Evolutionary conservation across 2,113 vertebrate genomes (phyloP).

Genomic region (Stomatorhinus ivindoensis): DNA sequence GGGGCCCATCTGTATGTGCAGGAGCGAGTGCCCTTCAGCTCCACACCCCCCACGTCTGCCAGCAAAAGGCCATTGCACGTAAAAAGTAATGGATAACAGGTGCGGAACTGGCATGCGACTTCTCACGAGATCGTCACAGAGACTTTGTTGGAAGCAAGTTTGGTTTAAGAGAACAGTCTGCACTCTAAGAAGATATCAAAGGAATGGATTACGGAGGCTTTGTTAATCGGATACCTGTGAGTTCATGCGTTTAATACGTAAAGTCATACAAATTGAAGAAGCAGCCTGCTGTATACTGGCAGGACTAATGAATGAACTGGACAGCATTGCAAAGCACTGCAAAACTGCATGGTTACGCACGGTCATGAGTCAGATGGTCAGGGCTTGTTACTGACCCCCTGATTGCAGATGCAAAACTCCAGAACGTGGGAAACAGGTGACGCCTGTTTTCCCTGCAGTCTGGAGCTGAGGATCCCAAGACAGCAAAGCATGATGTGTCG

Average conservation of each 20-base stretch:
- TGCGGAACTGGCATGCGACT: not conserved
- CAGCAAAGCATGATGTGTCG: not conserved
- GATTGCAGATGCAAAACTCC: not conserved
- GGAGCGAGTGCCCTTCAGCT: not conserved
- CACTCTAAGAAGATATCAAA: conserved; percentile 1
- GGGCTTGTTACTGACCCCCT: not conserved
- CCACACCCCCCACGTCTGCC: not conserved
- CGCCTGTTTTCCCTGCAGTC: not conserved
- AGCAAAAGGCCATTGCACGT: not conserved
- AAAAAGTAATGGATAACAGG: not conserved
- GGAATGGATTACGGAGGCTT: not conserved
- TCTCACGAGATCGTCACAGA: not conserved
- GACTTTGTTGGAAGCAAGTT: not conserved
- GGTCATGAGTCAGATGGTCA: not conserved
- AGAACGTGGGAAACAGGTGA: not conserved
- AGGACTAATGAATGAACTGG: not conserved
- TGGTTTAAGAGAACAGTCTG: not conserved
- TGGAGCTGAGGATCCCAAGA: not conserved
- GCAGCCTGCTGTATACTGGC: not conserved
- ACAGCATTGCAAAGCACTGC: not conserved
- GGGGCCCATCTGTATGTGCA: not conserved
- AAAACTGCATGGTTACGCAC: not conserved
- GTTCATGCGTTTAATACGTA: not conserved
- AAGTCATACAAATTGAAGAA: not conserved
- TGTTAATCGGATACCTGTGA: not conserved